Evolutionary conservation across 2,797 vertebrate species (phyloP).

Genomic region (Amazona finschi): DNA sequence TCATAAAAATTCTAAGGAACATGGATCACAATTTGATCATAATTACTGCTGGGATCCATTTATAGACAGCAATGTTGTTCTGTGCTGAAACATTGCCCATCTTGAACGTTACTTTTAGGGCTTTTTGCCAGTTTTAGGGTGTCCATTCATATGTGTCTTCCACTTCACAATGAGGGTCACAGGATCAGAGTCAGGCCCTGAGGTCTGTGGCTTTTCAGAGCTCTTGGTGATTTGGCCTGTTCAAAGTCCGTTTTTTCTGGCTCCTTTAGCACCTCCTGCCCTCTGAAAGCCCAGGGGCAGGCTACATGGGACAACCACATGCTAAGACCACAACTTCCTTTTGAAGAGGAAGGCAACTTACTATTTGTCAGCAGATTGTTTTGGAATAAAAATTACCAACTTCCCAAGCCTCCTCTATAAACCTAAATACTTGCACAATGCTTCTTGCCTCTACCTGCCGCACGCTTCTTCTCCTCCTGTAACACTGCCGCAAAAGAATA

Average conservation of each 20-base stretch:
- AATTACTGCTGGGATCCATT: not conserved
- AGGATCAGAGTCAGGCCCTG: not conserved
- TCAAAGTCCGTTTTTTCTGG: not conserved
- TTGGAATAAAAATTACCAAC: not conserved
- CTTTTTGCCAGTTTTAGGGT: not conserved
- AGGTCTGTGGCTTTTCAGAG: not conserved
- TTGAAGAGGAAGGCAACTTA: not conserved
- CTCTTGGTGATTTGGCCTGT: not conserved
- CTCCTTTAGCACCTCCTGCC: not conserved
- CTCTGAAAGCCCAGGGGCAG: not conserved
- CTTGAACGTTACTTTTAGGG: not conserved
- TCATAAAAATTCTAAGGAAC: slow-evolving; percentile 4
- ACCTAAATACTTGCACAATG: not conserved
- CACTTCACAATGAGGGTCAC: not conserved
- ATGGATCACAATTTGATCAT: not conserved
- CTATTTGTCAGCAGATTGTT: not conserved
- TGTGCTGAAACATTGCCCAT: not conserved
- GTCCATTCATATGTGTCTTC: not conserved
- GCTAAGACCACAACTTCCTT: not conserved
- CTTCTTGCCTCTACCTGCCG: not conserved
- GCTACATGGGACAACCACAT: not conserved
- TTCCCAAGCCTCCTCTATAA: not conserved
- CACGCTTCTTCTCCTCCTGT: not conserved
- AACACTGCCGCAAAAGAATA: not conserved
- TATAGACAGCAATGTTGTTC: not conserved